These are phyloP conservation scores for Synergus gifuensis DNA, from an alignment of 2,888 invertebrate genomes.

Conservation along the genomic window DNA sequence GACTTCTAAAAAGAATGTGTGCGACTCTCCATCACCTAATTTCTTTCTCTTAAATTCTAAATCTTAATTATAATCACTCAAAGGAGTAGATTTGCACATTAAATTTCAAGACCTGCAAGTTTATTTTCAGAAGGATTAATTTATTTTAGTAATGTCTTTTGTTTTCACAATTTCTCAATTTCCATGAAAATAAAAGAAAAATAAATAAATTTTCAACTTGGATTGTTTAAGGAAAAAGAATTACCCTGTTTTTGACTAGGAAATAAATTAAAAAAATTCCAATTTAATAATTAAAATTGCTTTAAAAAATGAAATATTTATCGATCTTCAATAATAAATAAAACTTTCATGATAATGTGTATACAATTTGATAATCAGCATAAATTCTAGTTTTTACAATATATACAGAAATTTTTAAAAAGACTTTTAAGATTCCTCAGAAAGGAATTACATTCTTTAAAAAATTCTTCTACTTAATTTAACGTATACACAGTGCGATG, in stretches of 20 bases:
- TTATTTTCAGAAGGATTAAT: neutral
- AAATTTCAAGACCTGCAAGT: neutral
- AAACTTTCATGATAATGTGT: neutral
- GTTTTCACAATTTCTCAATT: neutral
- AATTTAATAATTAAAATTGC: too few relatives aligned
- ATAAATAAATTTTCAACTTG: neutral
- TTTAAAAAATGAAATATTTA: neutral
- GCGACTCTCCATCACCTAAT: conserved; percentile 46
- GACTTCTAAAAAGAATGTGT: conserved; percentile 68
- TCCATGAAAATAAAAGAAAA: neutral
- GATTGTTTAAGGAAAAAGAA: neutral
- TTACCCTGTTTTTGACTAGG: too few relatives aligned
- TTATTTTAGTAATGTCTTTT: neutral
- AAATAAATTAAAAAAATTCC: too few relatives aligned
- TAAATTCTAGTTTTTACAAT: neutral
- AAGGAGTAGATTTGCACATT: conserved; percentile 53
- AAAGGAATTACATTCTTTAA: neutral
- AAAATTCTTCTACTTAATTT: neutral
- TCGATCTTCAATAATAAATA: neutral
- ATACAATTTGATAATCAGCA: neutral
- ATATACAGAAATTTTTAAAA: conserved; percentile 9
- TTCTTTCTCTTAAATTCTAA: conserved; percentile 33
- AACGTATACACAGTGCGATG: neutral
- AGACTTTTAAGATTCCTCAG: neutral
- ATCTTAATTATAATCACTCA: conserved; percentile 56